Base-by-base conservation (phyloP, 2,888 invertebrate species). In the Stegana nigrithorax region DNA sequence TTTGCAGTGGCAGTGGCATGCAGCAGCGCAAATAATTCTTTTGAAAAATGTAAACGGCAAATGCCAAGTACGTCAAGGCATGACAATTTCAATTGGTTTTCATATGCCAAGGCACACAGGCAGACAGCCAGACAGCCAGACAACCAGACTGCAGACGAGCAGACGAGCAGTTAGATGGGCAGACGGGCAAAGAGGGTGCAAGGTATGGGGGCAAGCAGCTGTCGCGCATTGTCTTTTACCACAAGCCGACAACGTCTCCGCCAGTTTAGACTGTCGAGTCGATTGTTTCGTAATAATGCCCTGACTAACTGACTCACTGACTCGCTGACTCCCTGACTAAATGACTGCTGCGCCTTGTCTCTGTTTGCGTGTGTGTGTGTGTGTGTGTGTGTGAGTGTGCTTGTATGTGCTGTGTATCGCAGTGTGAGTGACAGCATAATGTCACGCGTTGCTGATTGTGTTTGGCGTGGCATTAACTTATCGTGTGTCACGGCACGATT, bases 401-500 rank as follows among this genome's bases (percentile, higher is more conserved):
- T 3, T 56, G 39, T 36, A 8, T 55, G 36, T 36, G 2, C 27
- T 39, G 39, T 25, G n/a, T 17, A 19, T 29, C 14, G 26, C 8
- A 44, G 14, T 44, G 57, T 47, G 39, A 59, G 59, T 21, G 53
- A 23, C 47, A 60, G 50, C 59, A 62, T 64, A 58, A 55, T 66
- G 66, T 63, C 69, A 66, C 71, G 71, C 62, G 60, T 60, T 58
- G 62, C 64, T 68, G 67, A 70, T 69, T 69, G 67, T 60, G 60
- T 64, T 53, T 57, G 64, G 65, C 66, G 63, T 42, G 65, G 68
- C 65, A 72, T 77, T 75, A 76, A 75, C 73, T 71, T 76, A 79
- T 79, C 79, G 70, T 60, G 53, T 66, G 72, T 66, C 75, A 63
- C 29, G 62, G 66, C 78, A 76, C 67, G 75, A 70, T 71, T 64